Conservation (phyloP, 2,113 vertebrate species). For the Polypterus senegalus region DNA sequence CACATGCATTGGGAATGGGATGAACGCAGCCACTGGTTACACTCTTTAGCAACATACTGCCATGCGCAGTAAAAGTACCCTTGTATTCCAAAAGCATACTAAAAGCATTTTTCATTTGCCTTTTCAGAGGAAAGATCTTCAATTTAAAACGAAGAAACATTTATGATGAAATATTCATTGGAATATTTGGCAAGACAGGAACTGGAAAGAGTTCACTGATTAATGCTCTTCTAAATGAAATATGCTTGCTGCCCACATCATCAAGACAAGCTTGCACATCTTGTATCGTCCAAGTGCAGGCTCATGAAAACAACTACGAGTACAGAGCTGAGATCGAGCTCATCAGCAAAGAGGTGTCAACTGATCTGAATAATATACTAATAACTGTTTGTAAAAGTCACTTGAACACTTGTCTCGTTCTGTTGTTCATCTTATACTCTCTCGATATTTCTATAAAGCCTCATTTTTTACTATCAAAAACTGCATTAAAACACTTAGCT, state of each 20-base stretch:
- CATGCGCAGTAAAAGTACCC: no score
- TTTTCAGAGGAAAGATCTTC: constrained; percentile 1
- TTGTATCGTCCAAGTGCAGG: constrained; percentile 1
- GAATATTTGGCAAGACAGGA: constrained; percentile 10
- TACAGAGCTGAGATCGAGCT: constrained; percentile 10
- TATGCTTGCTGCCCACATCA: constrained; percentile 3
- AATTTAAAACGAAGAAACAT: constrained; percentile 2
- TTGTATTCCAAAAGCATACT: no score
- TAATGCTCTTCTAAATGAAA: constrained; percentile 5
- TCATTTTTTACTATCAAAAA: background rate
- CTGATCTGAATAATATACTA: background rate
- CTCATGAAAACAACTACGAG: background rate
- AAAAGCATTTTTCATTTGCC: background rate
- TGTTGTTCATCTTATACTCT: background rate
- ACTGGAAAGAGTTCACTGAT: constrained; percentile 6
- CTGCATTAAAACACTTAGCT: background rate
- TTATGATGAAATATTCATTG: constrained; percentile 3
- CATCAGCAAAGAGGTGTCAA: background rate
- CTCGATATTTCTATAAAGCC: background rate
- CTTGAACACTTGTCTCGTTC: background rate
- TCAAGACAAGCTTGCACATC: constrained; percentile 4
- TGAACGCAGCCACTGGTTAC: no score
- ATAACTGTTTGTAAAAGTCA: background rate
- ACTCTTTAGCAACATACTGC: no score
- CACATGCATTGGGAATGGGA: no score